Base-by-base conservation (phyloP, 2,113 vertebrate species). In the Hyaena hyaena region DNA sequence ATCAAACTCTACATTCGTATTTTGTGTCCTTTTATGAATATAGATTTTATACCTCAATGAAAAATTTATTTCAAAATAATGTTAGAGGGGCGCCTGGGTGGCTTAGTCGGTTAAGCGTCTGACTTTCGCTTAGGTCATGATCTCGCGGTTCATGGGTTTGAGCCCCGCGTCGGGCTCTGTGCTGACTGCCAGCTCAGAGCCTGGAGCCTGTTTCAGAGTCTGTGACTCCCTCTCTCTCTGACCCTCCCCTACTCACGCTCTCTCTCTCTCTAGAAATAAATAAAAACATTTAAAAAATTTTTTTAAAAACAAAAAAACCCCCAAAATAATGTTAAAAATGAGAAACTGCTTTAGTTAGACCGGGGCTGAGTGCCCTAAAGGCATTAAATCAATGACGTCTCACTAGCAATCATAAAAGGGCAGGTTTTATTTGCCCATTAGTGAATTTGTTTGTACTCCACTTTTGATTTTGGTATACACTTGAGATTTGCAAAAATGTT, bases 21-120 rank as follows among this genome's bases (percentile, higher is more conserved):
- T 97, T 95, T 89, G 53, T 35, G 14, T 19, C n/a, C 19, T 84
- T 87, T 93, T 39, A 48, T 92, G 31, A 83, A 35, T 50, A 77
- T 24, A 80, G 19, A 80, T 76, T 48, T 87, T 88, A 65, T 66
- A 80, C 24, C 79, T 94, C 19, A 79, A 48, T 63, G 28, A 94
- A 87, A 94, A 76, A 15, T 48, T 93, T 85, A 77, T 93, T 85
- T 95, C 26, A 87, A 96, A 93, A 76, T 93, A 92, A 58, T 53
- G 31, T 85, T 93, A 63, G 50, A 50, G 39, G 39, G 39, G 39
- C 39, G 4, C 39, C 39, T 39, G 39, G 39, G 39, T 39, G 39
- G 39, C 39, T 39, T 39, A 39, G 39, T 39, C 39, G 3, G 39
- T 39, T 39, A 39, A 39, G 39, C 39, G 39, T 39, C 39, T 39